phyloP scores from a whole-genome alignment of 1,140 invertebrate species.

The Neodiprion virginianus region DNA sequence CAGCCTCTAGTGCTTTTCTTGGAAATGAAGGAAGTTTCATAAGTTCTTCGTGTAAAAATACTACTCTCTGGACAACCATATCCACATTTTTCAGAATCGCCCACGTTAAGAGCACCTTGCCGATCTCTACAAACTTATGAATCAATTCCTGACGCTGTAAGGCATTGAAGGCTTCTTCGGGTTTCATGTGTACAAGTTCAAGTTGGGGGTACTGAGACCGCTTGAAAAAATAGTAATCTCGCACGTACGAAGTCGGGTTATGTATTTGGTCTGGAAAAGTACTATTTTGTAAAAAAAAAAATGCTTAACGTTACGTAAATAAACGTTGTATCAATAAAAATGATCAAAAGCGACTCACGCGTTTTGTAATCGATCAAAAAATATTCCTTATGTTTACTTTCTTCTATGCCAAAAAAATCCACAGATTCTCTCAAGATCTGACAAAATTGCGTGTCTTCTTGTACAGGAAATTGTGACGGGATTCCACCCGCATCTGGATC shows the following conservation, averaged over 20 bases:
- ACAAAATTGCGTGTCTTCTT: slow-evolving; percentile 98
- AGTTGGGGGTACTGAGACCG: slow-evolving; percentile 97
- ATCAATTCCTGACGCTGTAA: slow-evolving; percentile 92
- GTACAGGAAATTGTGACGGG: slow-evolving; percentile 97
- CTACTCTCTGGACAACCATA: slow-evolving; percentile 93
- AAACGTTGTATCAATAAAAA: slow-evolving; percentile 22
- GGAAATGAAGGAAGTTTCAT: slow-evolving; percentile 99
- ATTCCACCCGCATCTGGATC: slow-evolving; percentile 91
- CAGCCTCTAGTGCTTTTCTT: slow-evolving; percentile 95
- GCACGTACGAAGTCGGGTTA: slow-evolving; percentile 91
- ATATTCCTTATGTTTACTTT: slow-evolving; percentile 87
- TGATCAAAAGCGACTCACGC: slow-evolving; percentile 71
- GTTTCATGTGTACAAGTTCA: slow-evolving; percentile 92
- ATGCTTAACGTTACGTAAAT: slow-evolving; percentile 9
- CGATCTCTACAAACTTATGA: slow-evolving; percentile 96
- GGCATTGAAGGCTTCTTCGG: slow-evolving; percentile 88
- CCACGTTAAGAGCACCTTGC: slow-evolving; percentile 91
- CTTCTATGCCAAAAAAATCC: slow-evolving; percentile 97
- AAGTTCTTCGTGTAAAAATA: slow-evolving; percentile 99
- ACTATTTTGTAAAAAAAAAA: neutral
- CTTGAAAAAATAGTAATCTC: slow-evolving; percentile 99
- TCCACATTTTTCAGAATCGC: slow-evolving; percentile 90
- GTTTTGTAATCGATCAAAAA: slow-evolving; percentile 98
- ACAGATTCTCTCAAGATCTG: slow-evolving; percentile 95
- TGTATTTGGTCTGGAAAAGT: slow-evolving; percentile 85